A percentile compares a stretch with the other conserved stretches of the same genome.
phyloP scores from a whole-genome alignment of 2,113 vertebrate genomes.

The Deroptyus accipitrinus region DNA sequence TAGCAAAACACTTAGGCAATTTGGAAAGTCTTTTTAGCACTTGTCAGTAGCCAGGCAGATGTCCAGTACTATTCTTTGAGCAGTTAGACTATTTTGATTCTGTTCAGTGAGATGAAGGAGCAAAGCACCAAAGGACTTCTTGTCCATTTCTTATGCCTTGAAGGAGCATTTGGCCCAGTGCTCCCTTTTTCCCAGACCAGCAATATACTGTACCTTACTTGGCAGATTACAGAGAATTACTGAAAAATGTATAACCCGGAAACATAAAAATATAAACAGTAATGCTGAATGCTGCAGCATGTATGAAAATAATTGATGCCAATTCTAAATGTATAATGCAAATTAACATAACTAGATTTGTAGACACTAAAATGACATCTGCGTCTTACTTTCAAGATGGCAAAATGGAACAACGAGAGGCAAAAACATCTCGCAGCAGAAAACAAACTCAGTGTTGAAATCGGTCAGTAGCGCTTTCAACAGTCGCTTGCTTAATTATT shows the following conservation, averaged over 20 bases:
- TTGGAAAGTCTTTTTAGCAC: neutral
- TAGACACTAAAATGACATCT: neutral
- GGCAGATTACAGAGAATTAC: slow-evolving; percentile 35
- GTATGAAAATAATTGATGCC: slow-evolving; percentile 36
- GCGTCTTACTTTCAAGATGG: slow-evolving; percentile 17
- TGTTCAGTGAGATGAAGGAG: neutral
- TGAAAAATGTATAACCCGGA: slow-evolving; percentile 52
- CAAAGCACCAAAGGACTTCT: neutral
- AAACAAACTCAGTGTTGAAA: slow-evolving; percentile 38
- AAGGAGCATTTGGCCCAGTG: neutral
- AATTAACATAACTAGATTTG: slow-evolving; percentile 43
- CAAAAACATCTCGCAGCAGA: slow-evolving; percentile 34
- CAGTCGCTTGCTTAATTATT: slow-evolving; percentile 38
- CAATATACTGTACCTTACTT: slow-evolving; percentile 42
- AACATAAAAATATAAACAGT: slow-evolving; percentile 59
- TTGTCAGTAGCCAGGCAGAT: neutral
- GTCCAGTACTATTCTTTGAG: neutral
- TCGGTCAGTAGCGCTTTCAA: slow-evolving; percentile 27
- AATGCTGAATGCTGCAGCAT: neutral
- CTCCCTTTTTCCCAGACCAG: neutral
- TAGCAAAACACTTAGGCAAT: neutral
- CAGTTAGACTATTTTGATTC: neutral
- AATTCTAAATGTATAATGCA: slow-evolving; percentile 39
- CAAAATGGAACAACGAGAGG: neutral
- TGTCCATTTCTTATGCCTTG: neutral